Conservation (phyloP, 2,888 invertebrate species). For the Andrena flavipes region DNA sequence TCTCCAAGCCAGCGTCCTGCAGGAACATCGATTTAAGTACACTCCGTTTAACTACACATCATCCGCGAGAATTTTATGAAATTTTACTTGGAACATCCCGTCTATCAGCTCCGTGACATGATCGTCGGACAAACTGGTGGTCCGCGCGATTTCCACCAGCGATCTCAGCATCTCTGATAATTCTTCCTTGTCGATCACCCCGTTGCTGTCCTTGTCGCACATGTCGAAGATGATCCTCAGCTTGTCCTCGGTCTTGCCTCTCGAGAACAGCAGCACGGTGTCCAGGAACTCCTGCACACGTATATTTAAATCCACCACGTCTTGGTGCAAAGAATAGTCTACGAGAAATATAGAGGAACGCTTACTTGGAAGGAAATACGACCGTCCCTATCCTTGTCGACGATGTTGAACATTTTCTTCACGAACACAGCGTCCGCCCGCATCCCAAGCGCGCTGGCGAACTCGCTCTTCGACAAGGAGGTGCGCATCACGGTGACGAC, state of each 20-base stretch:
- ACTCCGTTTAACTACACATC: not conserved
- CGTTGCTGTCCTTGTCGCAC: conserved; percentile 98
- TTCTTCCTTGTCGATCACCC: conserved; percentile 97
- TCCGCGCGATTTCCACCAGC: conserved; percentile 96
- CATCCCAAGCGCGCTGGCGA: conserved; percentile 98
- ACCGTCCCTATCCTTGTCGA: conserved; percentile 97
- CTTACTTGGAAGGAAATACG: conserved; percentile 95
- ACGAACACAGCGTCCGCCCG: conserved; percentile 97
- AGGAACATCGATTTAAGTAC: conserved; percentile 29
- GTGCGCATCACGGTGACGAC: conserved; percentile 97
- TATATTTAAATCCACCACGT: not conserved
- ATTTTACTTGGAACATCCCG: conserved; percentile 93
- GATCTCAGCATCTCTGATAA: conserved; percentile 97
- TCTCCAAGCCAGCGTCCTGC: conserved; percentile 94
- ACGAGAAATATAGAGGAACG: too few species aligned
- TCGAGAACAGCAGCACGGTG: conserved; percentile 95
- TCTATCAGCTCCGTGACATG: conserved; percentile 97
- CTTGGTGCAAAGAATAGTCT: too few species aligned
- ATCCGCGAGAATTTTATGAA: not conserved
- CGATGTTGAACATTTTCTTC: conserved; percentile 98
- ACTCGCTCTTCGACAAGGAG: conserved; percentile 95
- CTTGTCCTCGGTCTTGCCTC: conserved; percentile 97
- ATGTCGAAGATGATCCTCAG: conserved; percentile 97
- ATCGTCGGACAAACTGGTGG: conserved; percentile 95
- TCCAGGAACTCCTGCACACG: conserved; percentile 92